Evolutionary conservation across 2,113 vertebrate species (phyloP).

Genomic region (Apistogramma diplotaenia): DNA sequence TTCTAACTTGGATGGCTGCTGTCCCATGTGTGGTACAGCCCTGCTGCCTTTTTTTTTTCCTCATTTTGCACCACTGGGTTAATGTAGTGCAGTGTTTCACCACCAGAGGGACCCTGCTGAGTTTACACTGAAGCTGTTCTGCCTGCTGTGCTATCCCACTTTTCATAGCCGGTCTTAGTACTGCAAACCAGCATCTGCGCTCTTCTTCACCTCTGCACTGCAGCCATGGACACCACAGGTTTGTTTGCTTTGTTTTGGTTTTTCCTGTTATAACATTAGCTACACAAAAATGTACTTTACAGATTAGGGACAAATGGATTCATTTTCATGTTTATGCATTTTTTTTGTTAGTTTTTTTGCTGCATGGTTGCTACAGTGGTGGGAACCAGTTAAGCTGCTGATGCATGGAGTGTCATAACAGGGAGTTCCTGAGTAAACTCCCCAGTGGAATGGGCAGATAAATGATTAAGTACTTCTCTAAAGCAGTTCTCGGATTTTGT

Average conservation of each 20-base stretch:
- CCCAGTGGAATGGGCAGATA: background rate
- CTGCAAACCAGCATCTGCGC: constrained; percentile 43
- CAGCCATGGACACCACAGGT: constrained; percentile 77
- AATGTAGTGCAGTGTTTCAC: constrained; percentile 9
- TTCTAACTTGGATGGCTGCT: background rate
- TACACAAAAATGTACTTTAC: background rate
- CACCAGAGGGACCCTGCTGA: constrained; percentile 55
- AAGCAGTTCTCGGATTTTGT: background rate
- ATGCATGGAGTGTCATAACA: background rate
- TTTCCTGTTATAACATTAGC: background rate
- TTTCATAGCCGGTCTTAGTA: constrained; percentile 27
- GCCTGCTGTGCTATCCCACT: background rate
- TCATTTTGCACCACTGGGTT: constrained; percentile 1
- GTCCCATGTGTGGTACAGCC: background rate
- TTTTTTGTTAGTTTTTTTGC: constrained; percentile 10
- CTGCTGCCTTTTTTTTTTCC: background rate
- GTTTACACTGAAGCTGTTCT: constrained; percentile 1
- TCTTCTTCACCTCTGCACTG: constrained; percentile 36
- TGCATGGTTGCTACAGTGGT: constrained; percentile 5
- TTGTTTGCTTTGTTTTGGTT: constrained; percentile 17
- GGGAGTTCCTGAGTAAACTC: background rate
- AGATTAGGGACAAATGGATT: background rate
- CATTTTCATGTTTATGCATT: background rate
- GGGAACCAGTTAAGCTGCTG: background rate
- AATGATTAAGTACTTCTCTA: background rate